These are phyloP conservation scores for Alosa sapidissima DNA, from an alignment of 2,797 vertebrate species.

Conservation along the genomic window DNA sequence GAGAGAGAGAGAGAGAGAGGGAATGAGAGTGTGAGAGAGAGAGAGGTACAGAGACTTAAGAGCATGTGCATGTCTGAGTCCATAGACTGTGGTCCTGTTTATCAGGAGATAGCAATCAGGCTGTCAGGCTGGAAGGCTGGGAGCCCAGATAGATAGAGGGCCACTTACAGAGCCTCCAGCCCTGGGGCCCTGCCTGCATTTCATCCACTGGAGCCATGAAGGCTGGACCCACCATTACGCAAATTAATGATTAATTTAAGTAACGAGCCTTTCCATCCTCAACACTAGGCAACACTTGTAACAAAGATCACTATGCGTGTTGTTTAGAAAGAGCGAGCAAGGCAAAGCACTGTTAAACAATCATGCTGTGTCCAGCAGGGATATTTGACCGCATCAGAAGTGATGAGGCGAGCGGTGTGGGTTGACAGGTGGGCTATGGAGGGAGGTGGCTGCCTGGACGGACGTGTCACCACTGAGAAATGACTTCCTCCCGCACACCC, in stretches of 20 bases:
- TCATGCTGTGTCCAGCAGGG: not conserved
- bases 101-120: not conserved
- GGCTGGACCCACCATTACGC: not conserved
- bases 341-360: not conserved
- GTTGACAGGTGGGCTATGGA: not conserved
- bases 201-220: not conserved
- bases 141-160: not conserved
- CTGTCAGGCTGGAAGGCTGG: not conserved
- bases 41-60: not conserved
- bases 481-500: conserved; percentile 17
- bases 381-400: not conserved
- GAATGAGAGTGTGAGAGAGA: not conserved
- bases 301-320: not conserved
- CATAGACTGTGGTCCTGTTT: not conserved
- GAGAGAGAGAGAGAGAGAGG: not conserved
- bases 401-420: not conserved
- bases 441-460: conserved; percentile 32
- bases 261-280: not conserved
- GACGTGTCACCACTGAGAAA: conserved; percentile 47
- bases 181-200: not conserved
- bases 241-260: conserved; percentile 5
- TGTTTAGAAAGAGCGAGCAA: not conserved
- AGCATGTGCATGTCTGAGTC: not conserved
- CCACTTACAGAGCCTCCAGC: not conserved
- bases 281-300: not conserved